Evolutionary conservation across 1,140 invertebrate species (phyloP).

Genomic region (Zaprionus nigranus): DNA sequence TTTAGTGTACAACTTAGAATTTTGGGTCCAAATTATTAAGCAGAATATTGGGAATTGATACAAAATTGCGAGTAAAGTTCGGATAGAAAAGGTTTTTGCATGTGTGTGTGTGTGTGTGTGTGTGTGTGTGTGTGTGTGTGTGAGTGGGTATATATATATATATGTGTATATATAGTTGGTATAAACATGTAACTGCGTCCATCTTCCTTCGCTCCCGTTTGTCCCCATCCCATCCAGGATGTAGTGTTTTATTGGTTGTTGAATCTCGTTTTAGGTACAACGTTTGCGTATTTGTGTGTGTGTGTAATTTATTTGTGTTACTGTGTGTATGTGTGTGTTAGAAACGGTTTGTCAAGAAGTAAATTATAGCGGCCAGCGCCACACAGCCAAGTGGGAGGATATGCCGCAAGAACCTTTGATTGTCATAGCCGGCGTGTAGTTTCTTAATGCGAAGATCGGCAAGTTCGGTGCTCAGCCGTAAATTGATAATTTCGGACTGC

Average conservation of each 20-base stretch:
- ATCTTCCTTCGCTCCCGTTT: conserved; percentile 11
- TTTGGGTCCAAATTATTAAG: conserved; percentile 45
- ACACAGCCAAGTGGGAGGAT: conserved; percentile 59
- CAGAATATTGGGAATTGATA: conserved; percentile 37
- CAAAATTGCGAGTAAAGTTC: conserved; percentile 47
- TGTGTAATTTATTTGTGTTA: conserved; percentile 2
- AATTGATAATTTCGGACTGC: conserved; percentile 64
- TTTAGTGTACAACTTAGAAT: conserved; percentile 61
- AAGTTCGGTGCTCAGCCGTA: conserved; percentile 70
- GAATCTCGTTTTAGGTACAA: conserved; percentile 55
- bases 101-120: not conserved
- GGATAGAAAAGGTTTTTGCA: conserved; percentile 30
- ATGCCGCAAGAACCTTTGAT: conserved; percentile 33
- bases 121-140: conserved; percentile 2
- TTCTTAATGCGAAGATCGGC: conserved; percentile 54
- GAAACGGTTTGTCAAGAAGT: conserved; percentile 63
- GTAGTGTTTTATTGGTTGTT: conserved; percentile 34
- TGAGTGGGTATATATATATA: not conserved
- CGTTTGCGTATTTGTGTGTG: conserved; percentile 23
- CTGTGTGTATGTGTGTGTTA: conserved; percentile 31
- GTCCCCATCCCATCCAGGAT: conserved; percentile 22
- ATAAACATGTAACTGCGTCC: conserved; percentile 7
- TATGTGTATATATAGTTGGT: conserved; percentile 8
- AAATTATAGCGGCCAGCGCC: conserved; percentile 66
- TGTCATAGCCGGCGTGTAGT: conserved; percentile 1